Conservation (phyloP, 2,888 invertebrate genomes). For the Ormyrus nitidulus region DNA sequence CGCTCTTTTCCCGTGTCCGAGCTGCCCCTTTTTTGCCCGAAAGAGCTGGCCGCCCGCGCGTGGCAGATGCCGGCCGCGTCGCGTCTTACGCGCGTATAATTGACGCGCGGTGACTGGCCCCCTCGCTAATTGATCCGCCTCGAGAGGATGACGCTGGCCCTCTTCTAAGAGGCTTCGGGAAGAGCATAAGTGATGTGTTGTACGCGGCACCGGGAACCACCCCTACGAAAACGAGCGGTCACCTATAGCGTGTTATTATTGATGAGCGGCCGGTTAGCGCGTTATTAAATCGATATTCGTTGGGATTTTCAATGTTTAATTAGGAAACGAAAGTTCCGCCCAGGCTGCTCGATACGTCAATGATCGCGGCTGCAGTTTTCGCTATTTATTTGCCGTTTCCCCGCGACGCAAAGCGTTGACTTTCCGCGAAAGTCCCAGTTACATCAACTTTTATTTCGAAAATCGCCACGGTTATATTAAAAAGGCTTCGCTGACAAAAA, state of each 20-base stretch:
- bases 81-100: constrained; percentile 19
- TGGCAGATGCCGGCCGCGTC: constrained; percentile 34
- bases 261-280: neutral
- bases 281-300: constrained; percentile 10
- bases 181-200: neutral
- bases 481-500: no score
- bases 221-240: neutral
- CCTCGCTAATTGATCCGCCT: constrained; percentile 26
- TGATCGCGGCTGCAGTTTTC: neutral
- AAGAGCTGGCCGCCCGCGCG: neutral
- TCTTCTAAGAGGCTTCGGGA: no score
- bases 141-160: neutral
- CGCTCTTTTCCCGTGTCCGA: neutral
- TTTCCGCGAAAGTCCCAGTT: no score
- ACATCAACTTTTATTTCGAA: no score
- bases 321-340: neutral
- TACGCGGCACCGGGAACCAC: neutral
- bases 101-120: constrained; percentile 35
- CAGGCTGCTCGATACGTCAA: neutral
- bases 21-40: neutral
- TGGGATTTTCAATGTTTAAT: no score
- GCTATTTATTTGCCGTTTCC: neutral
- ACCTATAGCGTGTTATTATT: constrained; percentile 21
- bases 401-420: no score
- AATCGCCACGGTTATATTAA: no score